Evolutionary conservation across 1,140 invertebrate genomes (phyloP), one percentile per base, ranked within the genome.

Genomic region (Rhysida immarginata): DNA sequence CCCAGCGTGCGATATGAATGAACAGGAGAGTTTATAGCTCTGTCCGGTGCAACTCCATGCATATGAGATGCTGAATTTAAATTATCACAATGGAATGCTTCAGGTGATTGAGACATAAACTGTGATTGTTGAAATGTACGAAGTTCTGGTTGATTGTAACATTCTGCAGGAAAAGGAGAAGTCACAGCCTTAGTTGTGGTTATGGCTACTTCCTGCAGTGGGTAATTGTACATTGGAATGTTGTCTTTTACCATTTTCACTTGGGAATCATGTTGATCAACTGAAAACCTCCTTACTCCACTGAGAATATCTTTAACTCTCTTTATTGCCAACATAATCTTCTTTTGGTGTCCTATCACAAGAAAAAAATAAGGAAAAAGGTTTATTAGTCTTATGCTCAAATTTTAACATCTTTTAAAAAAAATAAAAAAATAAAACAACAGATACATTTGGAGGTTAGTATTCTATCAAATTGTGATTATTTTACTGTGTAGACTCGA

Each of bases 281-380:
- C 53, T 23, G 53, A 58, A 35, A 86, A 78, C 59, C 85, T 77
- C 70, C 90, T 90, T 44, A 56, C 56, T 18, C 88, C 87, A 26
- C 86, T 82, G 57, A 84, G 80, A 55, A 96, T 87, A 68, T 96
- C 89, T 72, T 97, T 96, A 16, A 98, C 82, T 70, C 93, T 79
- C 69, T 98, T 97, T 61, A 98, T 96, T 53, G 94, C 95, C 61
- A 99, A 74, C 62, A 95, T 81, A 60, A 99, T 85, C 74, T 96
- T 94, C 77, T 99, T 99, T 71, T 99, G 95, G 71, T 99, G 96
- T 24, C 96, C 96, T 65, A 54, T 42, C 43, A 58, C 44, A 55
- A 51, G 14, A 48, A 42, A 20, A 21, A 21, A n/a, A n/a, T 51
- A 24, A 1, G 1, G 16, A 35, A 35, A 35, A 35, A 35, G 5